Conservation (phyloP, 1,140 invertebrate species). For the Habropoda laboriosa region DNA sequence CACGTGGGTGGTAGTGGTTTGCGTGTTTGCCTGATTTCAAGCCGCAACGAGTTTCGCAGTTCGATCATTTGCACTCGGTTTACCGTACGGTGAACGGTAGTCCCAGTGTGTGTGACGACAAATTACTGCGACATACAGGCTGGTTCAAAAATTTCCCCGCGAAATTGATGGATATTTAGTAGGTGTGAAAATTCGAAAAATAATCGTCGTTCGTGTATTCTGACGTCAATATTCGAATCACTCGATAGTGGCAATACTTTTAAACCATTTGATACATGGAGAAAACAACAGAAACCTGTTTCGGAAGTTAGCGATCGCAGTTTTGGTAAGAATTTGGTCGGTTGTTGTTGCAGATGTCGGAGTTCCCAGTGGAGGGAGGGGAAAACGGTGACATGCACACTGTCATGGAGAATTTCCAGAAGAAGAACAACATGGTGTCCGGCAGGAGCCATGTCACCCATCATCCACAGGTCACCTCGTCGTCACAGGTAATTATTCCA, state of each 20-base stretch:
- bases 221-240: too few relatives aligned
- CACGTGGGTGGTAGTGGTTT: slow-evolving; percentile 17
- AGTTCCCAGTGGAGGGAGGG: slow-evolving; percentile 76
- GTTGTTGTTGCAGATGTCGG: slow-evolving; percentile 74
- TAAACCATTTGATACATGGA: too few relatives aligned
- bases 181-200: not conserved
- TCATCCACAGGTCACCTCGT: slow-evolving; percentile 75
- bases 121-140: not conserved
- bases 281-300: not conserved
- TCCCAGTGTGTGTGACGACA: not conserved
- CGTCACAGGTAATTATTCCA: slow-evolving; percentile 70
- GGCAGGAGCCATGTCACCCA: slow-evolving; percentile 71
- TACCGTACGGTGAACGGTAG: not conserved
- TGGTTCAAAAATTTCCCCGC: slow-evolving; percentile 5
- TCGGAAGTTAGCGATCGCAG: not conserved
- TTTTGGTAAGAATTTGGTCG: not conserved
- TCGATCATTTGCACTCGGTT: not conserved
- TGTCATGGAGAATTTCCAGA: slow-evolving; percentile 79
- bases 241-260: too few relatives aligned
- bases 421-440: slow-evolving; percentile 76
- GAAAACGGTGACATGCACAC: slow-evolving; percentile 78
- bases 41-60: not conserved
- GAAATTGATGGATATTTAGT: slow-evolving; percentile 16
- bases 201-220: too few relatives aligned
- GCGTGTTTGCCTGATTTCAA: slow-evolving; percentile 31